Percentiles rank a stretch among this genome's conserved stretches.
Evolutionary conservation across 2,113 vertebrate species (phyloP).

Genomic region (Gallinago jamesoni): DNA sequence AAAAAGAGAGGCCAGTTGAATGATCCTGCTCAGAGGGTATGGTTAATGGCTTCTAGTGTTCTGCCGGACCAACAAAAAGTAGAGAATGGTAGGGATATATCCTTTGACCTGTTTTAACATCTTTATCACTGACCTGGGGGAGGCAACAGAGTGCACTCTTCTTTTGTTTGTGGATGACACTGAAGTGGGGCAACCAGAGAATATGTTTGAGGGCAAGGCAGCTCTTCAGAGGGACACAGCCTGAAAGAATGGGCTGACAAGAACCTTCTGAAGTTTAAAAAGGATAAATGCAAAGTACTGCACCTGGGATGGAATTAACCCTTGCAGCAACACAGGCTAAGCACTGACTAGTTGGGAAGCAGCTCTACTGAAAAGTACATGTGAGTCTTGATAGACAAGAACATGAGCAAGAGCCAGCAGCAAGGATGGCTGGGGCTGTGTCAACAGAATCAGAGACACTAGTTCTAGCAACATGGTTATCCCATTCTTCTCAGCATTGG

Average conservation of each 20-base stretch:
- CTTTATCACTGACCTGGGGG: not conserved
- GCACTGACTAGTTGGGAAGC: not conserved
- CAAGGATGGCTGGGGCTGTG: not conserved
- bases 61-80: not conserved
- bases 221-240: not conserved
- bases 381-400: not conserved
- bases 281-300: not conserved
- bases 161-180: not conserved
- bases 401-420: not conserved
- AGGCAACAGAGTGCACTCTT: not conserved
- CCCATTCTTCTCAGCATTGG: not conserved
- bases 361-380: not conserved
- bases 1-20: not conserved
- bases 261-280: not conserved
- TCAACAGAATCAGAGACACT: not conserved
- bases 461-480: not conserved
- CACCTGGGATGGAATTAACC: not conserved
- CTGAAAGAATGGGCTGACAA: not conserved
- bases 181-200: not conserved
- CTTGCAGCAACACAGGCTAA: not conserved
- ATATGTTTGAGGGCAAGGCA: not conserved
- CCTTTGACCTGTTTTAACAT: not conserved
- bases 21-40: not conserved
- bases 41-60: not conserved
- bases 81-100: not conserved